Evolutionary conservation across 2,113 vertebrate species (phyloP).

Genomic region (Chiloscyllium plagiosum): DNA sequence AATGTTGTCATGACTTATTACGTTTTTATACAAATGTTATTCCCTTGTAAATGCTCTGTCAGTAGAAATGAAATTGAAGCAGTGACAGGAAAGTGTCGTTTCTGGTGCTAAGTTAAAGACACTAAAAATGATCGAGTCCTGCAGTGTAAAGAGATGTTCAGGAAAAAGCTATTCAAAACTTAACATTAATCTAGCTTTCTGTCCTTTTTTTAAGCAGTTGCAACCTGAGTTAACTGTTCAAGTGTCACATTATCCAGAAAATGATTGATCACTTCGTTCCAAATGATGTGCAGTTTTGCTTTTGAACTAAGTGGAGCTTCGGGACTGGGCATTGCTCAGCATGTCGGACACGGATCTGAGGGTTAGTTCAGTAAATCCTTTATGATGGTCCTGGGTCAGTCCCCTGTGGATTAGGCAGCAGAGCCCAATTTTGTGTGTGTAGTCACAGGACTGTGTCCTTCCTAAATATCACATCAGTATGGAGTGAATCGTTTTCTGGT

Average conservation of each 20-base stretch:
- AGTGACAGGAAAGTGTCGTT: slow-evolving; percentile 28
- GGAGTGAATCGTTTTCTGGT: not conserved
- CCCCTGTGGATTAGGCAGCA: not conserved
- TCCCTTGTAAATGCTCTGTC: slow-evolving; percentile 35
- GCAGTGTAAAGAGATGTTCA: not conserved
- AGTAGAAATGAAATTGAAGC: slow-evolving; percentile 19
- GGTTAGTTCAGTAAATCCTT: not conserved
- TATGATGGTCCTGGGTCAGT: not conserved
- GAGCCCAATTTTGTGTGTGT: not conserved
- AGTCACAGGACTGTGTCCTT: not conserved
- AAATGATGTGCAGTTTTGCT: not conserved
- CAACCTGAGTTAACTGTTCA: slow-evolving; percentile 2
- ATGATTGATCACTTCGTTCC: not conserved
- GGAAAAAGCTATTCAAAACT: not conserved
- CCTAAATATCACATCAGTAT: not conserved
- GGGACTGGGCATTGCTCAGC: not conserved
- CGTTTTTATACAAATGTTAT: slow-evolving; percentile 25
- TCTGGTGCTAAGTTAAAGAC: slow-evolving; percentile 2
- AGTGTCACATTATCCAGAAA: not conserved
- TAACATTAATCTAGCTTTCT: slow-evolving; percentile 24
- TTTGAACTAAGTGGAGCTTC: not conserved
- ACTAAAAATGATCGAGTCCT: slow-evolving; percentile 20
- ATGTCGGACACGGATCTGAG: not conserved
- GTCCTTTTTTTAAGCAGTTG: not conserved
- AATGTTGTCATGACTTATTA: slow-evolving; percentile 30